Percentiles rank a stretch among this genome's conserved stretches.
Evolutionary conservation across 2,888 invertebrate species (phyloP).

Genomic region (Atrina japonica): DNA sequence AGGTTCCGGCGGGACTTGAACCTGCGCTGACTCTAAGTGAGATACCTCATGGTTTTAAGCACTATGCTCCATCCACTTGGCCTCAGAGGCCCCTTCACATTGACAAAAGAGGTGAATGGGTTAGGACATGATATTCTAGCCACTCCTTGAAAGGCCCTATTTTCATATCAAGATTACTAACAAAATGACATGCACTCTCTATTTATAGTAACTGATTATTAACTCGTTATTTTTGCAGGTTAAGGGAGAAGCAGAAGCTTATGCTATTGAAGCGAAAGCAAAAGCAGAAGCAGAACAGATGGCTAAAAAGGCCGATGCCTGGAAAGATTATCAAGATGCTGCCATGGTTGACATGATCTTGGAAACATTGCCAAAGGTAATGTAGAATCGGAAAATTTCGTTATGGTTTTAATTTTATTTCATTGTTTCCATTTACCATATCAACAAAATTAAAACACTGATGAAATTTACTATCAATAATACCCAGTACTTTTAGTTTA

Average conservation of each 20-base stretch:
- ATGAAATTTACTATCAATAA: too few relatives aligned
- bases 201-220: background rate
- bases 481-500: too few relatives aligned
- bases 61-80: too few relatives aligned
- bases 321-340: slow-evolving; percentile 93
- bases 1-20: too few relatives aligned
- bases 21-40: too few relatives aligned
- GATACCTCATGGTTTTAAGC: too few relatives aligned
- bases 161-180: background rate
- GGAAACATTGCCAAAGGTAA: slow-evolving; percentile 95
- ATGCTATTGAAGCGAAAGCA: slow-evolving; percentile 95
- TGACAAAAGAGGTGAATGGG: background rate
- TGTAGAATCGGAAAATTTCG: too few relatives aligned
- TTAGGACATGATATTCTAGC: background rate
- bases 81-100: too few relatives aligned
- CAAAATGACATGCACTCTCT: background rate
- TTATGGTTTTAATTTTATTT: too few relatives aligned
- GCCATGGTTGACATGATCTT: slow-evolving; percentile 91
- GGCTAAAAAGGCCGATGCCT: slow-evolving; percentile 98
- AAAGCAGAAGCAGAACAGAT: slow-evolving; percentile 98
- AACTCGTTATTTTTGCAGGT: slow-evolving; percentile 64
- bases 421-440: background rate
- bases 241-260: slow-evolving; percentile 91
- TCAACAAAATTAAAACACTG: too few relatives aligned
- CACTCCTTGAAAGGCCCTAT: too few relatives aligned